phyloP scores from a whole-genome alignment of 2,888 invertebrate species.

The Noctuana brunneofusca region DNA sequence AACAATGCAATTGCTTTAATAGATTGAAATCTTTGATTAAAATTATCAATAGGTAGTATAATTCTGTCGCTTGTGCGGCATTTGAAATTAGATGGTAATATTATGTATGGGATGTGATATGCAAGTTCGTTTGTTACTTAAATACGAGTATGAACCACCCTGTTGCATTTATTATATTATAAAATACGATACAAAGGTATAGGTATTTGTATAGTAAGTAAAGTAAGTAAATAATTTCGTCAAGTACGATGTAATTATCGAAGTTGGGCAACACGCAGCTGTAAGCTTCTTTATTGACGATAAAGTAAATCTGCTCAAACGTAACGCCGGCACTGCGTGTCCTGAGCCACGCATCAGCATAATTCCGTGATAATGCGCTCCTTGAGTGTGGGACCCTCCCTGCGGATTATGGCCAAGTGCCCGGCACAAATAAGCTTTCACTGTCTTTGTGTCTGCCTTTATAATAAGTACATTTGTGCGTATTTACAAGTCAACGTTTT shows the following conservation, averaged over 20 bases:
- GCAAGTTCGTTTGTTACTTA: too few species aligned
- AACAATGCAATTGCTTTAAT: too few species aligned
- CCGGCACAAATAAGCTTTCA: constrained; percentile 64
- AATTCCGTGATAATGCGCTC: constrained; percentile 75
- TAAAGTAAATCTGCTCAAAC: constrained; percentile 44
- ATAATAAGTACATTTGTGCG: not conserved
- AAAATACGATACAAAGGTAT: too few species aligned
- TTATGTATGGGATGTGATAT: too few species aligned
- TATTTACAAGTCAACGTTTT: too few species aligned
- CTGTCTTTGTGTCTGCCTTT: constrained; percentile 10
- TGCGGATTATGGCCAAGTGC: constrained; percentile 71
- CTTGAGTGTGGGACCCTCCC: constrained; percentile 68
- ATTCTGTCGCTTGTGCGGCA: too few species aligned
- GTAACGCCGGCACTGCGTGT: constrained; percentile 56
- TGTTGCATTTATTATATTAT: too few species aligned
- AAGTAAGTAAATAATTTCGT: not conserved
- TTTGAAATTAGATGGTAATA: too few species aligned
- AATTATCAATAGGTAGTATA: too few species aligned
- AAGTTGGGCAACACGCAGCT: not conserved
- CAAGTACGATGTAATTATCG: not conserved
- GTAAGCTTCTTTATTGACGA: constrained; percentile 9
- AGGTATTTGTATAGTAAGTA: too few species aligned
- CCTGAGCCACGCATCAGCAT: constrained; percentile 72
- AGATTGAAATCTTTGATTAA: too few species aligned
- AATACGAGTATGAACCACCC: too few species aligned